Percentiles rank a stretch among this genome's conserved stretches.
These are phyloP conservation scores for Campoletis sonorensis DNA, from an alignment of 1,140 invertebrate genomes.

Conservation along the genomic window DNA sequence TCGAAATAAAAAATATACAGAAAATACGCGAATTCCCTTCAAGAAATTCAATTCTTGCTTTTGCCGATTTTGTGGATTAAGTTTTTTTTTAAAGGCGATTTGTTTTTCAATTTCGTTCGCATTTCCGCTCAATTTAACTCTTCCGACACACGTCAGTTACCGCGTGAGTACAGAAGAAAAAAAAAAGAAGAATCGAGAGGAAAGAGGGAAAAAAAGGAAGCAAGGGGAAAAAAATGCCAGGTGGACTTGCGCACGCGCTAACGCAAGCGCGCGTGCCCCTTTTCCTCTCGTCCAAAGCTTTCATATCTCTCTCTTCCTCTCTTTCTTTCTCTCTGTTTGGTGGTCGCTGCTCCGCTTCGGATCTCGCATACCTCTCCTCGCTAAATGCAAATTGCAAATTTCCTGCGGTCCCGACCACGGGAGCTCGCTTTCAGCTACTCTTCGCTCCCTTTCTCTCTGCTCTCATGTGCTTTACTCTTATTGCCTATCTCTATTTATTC, in stretches of 20 bases:
- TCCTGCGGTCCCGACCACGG: slow-evolving; percentile 43
- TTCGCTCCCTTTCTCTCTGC: not conserved
- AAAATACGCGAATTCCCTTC: not conserved
- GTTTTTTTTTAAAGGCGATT: not conserved
- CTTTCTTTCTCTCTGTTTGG: not conserved
- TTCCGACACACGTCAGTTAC: not conserved
- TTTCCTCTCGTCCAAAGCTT: slow-evolving; percentile 15
- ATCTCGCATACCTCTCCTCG: slow-evolving; percentile 40
- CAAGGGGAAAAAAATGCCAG: slow-evolving; percentile 21
- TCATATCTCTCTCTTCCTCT: not conserved
- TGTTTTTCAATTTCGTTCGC: not conserved
- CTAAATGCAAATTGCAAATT: slow-evolving; percentile 47
- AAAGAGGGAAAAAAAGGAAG: not conserved
- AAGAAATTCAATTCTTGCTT: not conserved
- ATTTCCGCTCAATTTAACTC: not conserved
- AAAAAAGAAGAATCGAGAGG: not conserved
- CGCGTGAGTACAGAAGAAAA: not conserved
- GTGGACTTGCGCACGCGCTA: slow-evolving; percentile 39
- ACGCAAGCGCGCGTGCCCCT: slow-evolving; percentile 32
- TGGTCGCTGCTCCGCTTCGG: slow-evolving; percentile 32
- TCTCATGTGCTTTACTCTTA: not conserved
- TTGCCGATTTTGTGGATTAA: not conserved
- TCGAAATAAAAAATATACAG: too few relatives aligned
- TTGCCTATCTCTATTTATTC: not conserved
- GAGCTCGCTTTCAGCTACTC: slow-evolving; percentile 35